These are phyloP conservation scores for Temnothorax unifasciatus DNA, from an alignment of 2,888 invertebrate genomes.

Conservation along the genomic window DNA sequence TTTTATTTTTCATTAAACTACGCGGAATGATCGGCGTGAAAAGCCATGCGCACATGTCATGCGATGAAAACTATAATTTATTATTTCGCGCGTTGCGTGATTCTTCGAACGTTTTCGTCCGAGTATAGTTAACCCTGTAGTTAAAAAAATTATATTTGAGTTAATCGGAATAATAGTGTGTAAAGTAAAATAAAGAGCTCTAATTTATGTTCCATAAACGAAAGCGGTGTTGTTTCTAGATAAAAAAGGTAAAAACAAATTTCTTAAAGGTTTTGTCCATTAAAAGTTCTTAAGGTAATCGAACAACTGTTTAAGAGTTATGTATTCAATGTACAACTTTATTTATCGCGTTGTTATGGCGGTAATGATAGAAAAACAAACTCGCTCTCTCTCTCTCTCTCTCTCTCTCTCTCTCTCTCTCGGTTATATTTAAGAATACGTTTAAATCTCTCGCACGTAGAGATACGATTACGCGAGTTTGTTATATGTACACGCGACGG, in stretches of 20 bases:
- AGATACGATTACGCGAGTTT: slow-evolving; percentile 16
- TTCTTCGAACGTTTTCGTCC: not conserved
- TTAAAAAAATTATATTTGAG: not conserved
- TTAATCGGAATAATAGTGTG: not conserved
- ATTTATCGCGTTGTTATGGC: not conserved
- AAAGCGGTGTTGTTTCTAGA: not conserved
- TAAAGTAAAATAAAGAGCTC: not conserved
- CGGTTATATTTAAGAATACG: not conserved
- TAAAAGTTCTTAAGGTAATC: not conserved
- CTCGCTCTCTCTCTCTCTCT: not conserved
- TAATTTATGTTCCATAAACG: not conserved
- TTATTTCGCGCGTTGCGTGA: slow-evolving; percentile 23
- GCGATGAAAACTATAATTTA: slow-evolving; percentile 33
- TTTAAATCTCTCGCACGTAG: slow-evolving; percentile 39
- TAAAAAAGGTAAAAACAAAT: not conserved
- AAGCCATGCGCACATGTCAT: not conserved
- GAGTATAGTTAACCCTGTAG: not conserved
- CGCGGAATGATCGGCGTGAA: slow-evolving; percentile 8
- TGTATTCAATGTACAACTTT: not conserved
- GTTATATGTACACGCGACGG: slow-evolving; percentile 14
- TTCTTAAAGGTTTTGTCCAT: not conserved
- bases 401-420: not conserved
- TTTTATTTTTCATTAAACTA: slow-evolving; percentile 31
- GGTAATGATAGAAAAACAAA: not conserved
- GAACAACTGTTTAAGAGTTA: not conserved